Evolutionary conservation across 2,113 vertebrate species (phyloP).

Genomic region (Columba janthina): DNA sequence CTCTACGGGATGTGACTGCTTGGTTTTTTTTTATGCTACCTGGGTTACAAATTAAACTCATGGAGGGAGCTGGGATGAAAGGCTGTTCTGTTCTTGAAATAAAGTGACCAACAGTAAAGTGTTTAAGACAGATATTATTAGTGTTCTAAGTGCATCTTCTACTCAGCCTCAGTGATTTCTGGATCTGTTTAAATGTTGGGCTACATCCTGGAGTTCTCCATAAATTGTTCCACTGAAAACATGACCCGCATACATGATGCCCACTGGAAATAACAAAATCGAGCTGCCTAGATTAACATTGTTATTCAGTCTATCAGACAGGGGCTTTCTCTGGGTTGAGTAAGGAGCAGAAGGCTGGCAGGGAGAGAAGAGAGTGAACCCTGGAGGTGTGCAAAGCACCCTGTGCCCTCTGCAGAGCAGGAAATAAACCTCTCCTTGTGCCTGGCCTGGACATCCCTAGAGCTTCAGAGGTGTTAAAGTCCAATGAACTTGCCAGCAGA

Average conservation of each 20-base stretch:
- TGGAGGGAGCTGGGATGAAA: background rate
- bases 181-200: background rate
- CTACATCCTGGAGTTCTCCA: background rate
- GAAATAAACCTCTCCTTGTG: background rate
- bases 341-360: background rate
- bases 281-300: background rate
- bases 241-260: rapidly evolving
- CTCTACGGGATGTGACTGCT: background rate
- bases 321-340: background rate
- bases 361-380: background rate
- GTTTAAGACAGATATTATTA: background rate
- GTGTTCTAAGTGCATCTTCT: background rate
- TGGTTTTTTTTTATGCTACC: background rate
- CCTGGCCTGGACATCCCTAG: background rate
- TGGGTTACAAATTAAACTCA: background rate
- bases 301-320: background rate
- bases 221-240: background rate
- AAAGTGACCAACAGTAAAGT: background rate
- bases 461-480: background rate
- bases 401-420: background rate
- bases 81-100: slow-evolving; percentile 24
- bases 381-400: background rate
- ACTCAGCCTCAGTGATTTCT: background rate
- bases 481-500: background rate
- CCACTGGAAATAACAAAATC: background rate